Conservation (phyloP, 2,797 vertebrate genomes). For the Brachyrhaphis roseni region DNA sequence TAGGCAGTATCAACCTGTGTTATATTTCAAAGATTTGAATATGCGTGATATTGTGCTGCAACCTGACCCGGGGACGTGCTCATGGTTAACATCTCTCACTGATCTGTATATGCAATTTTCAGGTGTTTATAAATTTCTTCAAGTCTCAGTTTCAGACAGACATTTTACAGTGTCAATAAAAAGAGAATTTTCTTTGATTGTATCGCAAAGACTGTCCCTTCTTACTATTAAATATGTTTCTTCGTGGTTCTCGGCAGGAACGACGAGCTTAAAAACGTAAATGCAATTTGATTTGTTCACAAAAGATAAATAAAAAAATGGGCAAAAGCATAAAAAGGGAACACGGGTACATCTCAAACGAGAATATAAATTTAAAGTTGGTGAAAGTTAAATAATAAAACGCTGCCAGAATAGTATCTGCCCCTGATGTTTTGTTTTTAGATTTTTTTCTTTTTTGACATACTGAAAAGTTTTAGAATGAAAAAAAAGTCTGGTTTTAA, state of each 20-base stretch:
- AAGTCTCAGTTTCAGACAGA: constrained; percentile 54
- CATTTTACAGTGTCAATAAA: constrained; percentile 79
- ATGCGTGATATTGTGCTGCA: constrained; percentile 35
- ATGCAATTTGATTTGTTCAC: not conserved
- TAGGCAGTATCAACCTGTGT: constrained; percentile 44
- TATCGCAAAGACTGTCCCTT: constrained; percentile 2
- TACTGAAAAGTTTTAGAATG: not conserved
- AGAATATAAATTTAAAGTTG: not conserved
- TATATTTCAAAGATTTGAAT: constrained; percentile 48
- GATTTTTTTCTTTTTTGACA: not conserved
- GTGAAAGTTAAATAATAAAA: not conserved
- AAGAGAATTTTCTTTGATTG: constrained; percentile 50
- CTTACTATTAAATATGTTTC: too few relatives aligned
- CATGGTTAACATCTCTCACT: constrained; percentile 20
- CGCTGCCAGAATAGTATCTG: not conserved
- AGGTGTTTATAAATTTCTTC: constrained; percentile 68
- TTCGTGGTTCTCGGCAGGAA: not conserved
- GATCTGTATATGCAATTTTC: constrained; percentile 67
- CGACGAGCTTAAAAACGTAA: not conserved
- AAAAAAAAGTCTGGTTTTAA: not conserved
- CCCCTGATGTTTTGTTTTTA: not conserved
- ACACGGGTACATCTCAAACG: not conserved
- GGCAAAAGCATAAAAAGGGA: not conserved
- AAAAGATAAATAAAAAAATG: not conserved
- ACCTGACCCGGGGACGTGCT: constrained; percentile 18